Base-by-base conservation (phyloP, 37 sponge, comb jelly and placozoan species). In the Aplysina aerophoba region DNA sequence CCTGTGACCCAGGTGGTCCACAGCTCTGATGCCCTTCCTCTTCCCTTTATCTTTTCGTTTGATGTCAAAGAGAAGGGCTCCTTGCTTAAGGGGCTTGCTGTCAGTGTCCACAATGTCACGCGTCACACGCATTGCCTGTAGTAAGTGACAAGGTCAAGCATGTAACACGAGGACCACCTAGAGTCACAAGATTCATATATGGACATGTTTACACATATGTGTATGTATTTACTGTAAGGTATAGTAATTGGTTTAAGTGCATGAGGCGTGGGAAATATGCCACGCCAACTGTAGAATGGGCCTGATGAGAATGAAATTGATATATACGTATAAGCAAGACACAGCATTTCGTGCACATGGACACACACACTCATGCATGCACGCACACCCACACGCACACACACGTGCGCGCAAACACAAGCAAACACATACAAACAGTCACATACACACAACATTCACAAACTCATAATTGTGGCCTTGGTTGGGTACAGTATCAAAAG, bases 311-410 rank as follows among this genome's bases (percentile, higher is more conserved):
- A 58, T 20, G 15, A n/a, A n/a, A n/a, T n/a, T n/a, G n/a, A n/a
- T n/a, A n/a, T n/a, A n/a, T n/a, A n/a, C n/a, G 19, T 19, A 58
- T 58, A 15, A 20, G 17, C 59, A 58, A 58, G 59, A 20, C 17
- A 58, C 19, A 58, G 19, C 15, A 58, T 58, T 58, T 15, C 19
- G 19, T 20, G 59, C 15, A 58, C 15, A 19, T 20, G 19, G 19
- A 20, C 19, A 19, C 19, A 20, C 74, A 73, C 41, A 73, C 74
- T 19, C 40, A 73, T 30, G 21, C 74, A 73, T 41, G 37, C 38
- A 37, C 41, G 37, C 38, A 73, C 41, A 37, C 41, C 33, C 74
- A 73, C 41, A 73, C 74, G 37, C 41, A 73, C 74, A 73, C 41
- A 73, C 41, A 37, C 41, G 37, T 30, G 27, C 66, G 27, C 41